These are phyloP conservation scores for Toxonevra muliebris DNA, from an alignment of 2,888 invertebrate species.

Conservation along the genomic window DNA sequence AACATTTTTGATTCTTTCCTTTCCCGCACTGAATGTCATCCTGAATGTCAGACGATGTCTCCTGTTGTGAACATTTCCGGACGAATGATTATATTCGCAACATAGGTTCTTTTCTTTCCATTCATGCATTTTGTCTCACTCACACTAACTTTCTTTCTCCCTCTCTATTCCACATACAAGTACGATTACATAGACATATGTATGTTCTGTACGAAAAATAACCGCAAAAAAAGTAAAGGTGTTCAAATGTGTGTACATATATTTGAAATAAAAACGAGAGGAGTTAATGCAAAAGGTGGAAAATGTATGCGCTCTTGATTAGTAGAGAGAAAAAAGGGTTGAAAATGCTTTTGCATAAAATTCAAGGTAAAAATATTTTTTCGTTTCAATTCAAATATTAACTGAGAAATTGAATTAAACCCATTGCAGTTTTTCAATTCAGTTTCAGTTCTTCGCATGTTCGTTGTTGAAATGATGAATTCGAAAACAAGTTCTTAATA, in stretches of 20 bases:
- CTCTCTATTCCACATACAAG: neutral
- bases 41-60: slow-evolving; percentile 7
- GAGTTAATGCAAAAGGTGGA: neutral
- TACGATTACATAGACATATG: too few relatives aligned
- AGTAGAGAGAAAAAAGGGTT: too few relatives aligned
- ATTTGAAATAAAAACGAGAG: neutral
- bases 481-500: slow-evolving; percentile 8
- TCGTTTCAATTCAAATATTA: too few relatives aligned
- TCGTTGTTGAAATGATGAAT: neutral
- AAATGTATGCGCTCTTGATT: too few relatives aligned
- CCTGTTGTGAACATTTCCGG: slow-evolving; percentile 31
- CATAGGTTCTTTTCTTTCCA: neutral
- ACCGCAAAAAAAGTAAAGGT: slow-evolving; percentile 31
- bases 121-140: too few relatives aligned
- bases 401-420: too few relatives aligned
- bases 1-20: too few relatives aligned
- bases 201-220: slow-evolving; percentile 12
- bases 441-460: neutral
- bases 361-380: too few relatives aligned
- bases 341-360: too few relatives aligned
- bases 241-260: slow-evolving; percentile 4
- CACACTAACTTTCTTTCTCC: too few relatives aligned
- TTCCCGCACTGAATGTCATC: too few relatives aligned
- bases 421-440: too few relatives aligned
- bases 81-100: slow-evolving; percentile 31